phyloP scores from a whole-genome alignment of 2,113 vertebrate species.

The Gymnocephalus cernua region DNA sequence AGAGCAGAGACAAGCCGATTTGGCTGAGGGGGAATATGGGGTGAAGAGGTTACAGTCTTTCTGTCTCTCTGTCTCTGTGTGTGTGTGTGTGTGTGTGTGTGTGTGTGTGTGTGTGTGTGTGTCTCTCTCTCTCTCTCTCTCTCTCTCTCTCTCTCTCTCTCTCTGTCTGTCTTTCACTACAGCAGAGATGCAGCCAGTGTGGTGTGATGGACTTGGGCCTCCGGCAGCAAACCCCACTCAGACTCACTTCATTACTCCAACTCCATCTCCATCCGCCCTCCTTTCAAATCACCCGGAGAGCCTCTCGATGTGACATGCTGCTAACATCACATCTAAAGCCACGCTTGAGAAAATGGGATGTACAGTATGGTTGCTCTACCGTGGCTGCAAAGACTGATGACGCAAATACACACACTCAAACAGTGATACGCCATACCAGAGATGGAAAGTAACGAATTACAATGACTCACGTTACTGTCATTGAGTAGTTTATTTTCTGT shows the following conservation, averaged over 20 bases:
- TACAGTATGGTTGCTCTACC: slow-evolving; percentile 17
- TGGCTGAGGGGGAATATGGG: slow-evolving; percentile 28
- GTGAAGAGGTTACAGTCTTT: slow-evolving; percentile 47
- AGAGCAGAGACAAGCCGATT: slow-evolving; percentile 27
- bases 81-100: not conserved
- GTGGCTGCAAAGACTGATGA: slow-evolving; percentile 21
- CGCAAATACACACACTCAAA: not conserved
- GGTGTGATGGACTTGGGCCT: slow-evolving; percentile 61
- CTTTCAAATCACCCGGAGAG: slow-evolving; percentile 66
- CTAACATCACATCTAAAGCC: slow-evolving; percentile 55
- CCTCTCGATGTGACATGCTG: slow-evolving; percentile 46
- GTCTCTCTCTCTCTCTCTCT: slow-evolving; percentile 6
- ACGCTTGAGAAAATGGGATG: slow-evolving; percentile 36
- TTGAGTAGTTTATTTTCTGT: no score
- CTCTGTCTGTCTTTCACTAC: slow-evolving; percentile 29
- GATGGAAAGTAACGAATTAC: no score
- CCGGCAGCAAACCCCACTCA: slow-evolving; percentile 68
- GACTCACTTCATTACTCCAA: slow-evolving; percentile 74
- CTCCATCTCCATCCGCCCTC: slow-evolving; percentile 63
- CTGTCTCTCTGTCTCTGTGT: slow-evolving; percentile 15
- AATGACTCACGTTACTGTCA: no score
- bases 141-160: not conserved
- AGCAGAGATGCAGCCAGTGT: slow-evolving; percentile 52
- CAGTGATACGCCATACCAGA: not conserved
- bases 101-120: not conserved